Percentiles rank a stretch among this genome's conserved stretches.
These are phyloP conservation scores for Globia sparganii DNA, from an alignment of 2,888 invertebrate genomes.

Conservation along the genomic window DNA sequence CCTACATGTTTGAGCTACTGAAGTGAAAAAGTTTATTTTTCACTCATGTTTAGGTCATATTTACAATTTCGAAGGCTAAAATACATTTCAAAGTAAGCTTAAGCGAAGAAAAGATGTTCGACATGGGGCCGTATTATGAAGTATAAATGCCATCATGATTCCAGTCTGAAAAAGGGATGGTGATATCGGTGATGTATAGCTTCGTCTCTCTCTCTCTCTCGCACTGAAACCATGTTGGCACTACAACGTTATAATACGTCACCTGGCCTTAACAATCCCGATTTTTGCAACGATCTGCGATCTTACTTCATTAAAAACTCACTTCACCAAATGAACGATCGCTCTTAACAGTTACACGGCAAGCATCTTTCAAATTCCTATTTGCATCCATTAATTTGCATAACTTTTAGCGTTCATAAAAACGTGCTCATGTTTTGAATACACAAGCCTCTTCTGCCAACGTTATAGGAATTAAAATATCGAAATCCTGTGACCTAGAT, in stretches of 20 bases:
- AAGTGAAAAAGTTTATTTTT: not conserved
- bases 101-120: not conserved
- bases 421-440: conserved; percentile 32
- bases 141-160: no score
- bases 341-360: conserved; percentile 49
- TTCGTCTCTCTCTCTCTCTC: no score
- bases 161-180: no score
- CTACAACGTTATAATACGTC: no score
- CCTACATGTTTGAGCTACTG: no score
- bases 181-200: no score
- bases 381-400: conserved; percentile 49
- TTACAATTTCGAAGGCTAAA: not conserved
- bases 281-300: not conserved
- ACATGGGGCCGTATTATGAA: no score
- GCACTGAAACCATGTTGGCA: no score
- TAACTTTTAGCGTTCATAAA: conserved; percentile 43
- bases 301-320: not conserved
- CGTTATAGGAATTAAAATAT: conserved; percentile 24
- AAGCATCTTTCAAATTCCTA: conserved; percentile 38
- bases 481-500: conserved; percentile 28
- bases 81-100: not conserved
- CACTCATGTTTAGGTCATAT: not conserved
- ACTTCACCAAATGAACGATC: not conserved
- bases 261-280: not conserved
- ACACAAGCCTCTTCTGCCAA: conserved; percentile 19